These are phyloP conservation scores for Oriolus oriolus DNA, from an alignment of 2,113 vertebrate species.

Conservation along the genomic window DNA sequence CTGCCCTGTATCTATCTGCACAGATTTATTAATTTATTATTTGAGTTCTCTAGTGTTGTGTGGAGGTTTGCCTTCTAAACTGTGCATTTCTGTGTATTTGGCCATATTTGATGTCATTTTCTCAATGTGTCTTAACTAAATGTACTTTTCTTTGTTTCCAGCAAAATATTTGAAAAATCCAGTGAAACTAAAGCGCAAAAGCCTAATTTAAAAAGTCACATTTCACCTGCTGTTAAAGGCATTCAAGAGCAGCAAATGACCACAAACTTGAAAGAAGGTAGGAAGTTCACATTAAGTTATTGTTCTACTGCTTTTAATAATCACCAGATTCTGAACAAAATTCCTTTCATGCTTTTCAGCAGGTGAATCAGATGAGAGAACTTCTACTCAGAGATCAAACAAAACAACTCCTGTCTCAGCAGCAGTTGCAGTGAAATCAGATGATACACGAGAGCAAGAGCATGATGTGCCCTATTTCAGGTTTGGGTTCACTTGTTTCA, in stretches of 20 bases:
- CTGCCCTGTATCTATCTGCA: background rate
- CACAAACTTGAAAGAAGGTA: conserved; percentile 15
- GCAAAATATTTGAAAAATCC: background rate
- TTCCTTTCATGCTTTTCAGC: conserved; percentile 10
- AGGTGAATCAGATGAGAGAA: background rate
- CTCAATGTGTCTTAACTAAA: background rate
- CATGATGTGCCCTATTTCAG: conserved; percentile 77
- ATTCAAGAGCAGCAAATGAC: background rate
- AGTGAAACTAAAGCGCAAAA: background rate
- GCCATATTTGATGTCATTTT: background rate
- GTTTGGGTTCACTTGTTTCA: conserved; percentile 35
- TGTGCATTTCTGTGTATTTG: background rate
- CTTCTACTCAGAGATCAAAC: background rate
- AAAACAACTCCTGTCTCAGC: background rate
- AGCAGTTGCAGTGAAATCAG: background rate
- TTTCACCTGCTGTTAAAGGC: background rate
- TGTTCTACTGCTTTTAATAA: background rate
- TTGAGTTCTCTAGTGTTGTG: background rate
- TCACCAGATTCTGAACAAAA: background rate
- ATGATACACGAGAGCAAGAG: background rate
- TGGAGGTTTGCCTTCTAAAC: background rate
- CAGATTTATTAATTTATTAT: background rate
- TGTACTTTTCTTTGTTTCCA: background rate
- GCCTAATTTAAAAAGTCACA: background rate
- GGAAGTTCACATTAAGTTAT: background rate